Percentiles rank a stretch among this genome's conserved stretches.
These are phyloP conservation scores for Cancer borealis DNA, from an alignment of 2,888 invertebrate species.

Conservation along the genomic window DNA sequence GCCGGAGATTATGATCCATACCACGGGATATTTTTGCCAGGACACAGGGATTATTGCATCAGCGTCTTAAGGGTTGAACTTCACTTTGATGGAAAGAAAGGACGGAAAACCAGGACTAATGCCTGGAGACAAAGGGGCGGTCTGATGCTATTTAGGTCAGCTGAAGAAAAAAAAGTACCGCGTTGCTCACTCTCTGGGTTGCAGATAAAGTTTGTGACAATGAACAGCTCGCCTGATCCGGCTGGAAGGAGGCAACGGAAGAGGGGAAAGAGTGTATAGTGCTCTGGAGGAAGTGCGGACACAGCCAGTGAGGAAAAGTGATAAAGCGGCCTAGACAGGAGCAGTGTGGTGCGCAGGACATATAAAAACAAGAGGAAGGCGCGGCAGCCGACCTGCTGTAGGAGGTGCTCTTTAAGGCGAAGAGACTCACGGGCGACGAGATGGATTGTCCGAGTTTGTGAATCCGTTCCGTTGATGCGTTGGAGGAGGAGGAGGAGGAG, in stretches of 20 bases:
- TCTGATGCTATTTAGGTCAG: not conserved
- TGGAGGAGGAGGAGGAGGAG: not conserved
- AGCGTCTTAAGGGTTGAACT: not conserved
- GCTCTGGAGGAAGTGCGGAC: not conserved
- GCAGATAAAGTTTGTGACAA: not conserved
- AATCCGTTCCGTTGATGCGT: not conserved
- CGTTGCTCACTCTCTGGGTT: not conserved
- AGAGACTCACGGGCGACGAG: not conserved
- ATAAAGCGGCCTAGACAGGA: not conserved
- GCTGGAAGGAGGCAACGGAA: too few relatives aligned
- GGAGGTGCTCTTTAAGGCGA: not conserved
- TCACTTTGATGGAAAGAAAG: not conserved
- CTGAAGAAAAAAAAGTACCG: not conserved
- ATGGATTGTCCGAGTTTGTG: not conserved
- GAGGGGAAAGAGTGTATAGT: too few relatives aligned
- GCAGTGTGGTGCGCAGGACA: not conserved
- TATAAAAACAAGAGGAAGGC: not conserved
- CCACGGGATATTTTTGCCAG: not conserved
- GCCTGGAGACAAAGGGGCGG: not conserved
- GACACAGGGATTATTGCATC: not conserved
- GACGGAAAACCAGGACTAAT: not conserved
- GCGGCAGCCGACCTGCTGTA: not conserved
- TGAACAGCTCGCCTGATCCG: too few relatives aligned
- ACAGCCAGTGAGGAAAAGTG: not conserved
- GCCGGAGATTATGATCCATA: not conserved